Base-by-base conservation (phyloP, 2,113 vertebrate genomes). In the Melanerpes aurifrons region DNA sequence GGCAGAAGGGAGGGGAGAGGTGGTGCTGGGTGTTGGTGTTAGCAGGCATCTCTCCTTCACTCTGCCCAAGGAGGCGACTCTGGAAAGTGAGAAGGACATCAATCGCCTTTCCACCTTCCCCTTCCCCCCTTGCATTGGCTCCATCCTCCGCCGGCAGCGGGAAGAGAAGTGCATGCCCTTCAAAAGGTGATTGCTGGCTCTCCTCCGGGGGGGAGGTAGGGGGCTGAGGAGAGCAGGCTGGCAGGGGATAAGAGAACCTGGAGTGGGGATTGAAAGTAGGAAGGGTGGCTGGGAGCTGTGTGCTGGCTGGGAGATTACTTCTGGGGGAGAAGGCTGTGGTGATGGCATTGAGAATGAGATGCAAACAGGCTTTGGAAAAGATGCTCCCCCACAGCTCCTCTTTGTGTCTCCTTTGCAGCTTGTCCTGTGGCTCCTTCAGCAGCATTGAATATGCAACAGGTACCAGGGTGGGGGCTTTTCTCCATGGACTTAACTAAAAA, bases 21-120 rank as follows among this genome's bases (percentile, higher is more conserved):
- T 43, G 45, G 24, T 83, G 63, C 70, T 76, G 62, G 47, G 24
- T 70, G 21, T 40, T 74, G 70, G 7, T n/a, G 35, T 75, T 66
- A 83, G 29, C 63, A 58, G 43, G 21, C 20, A 1, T 53, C 25
- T 95, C 28, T 95, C 20, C 87, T 4, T 89, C 37, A 4, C 57
- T 93, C 21, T 93, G 8, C 82, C 86, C 87, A 97, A 96, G 98
- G 97, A 97, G 2, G 93, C 77, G 56, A 96, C 95, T 72, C 93
- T 89, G 0, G 98, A 98, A 82, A 98, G 94, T 1, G 99, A 99
- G 93, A 99, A 98, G 97, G 99, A 99, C 63, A 99, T 99, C 95
- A 99, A 99, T 89, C 98, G 99, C 6, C 98, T 99, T 25, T 99
- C 99, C 56, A 99, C 98, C 15, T 98, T 99, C 69, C 98, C 99